Base-by-base conservation (phyloP, 2,888 invertebrate species). In the Odontomyia ornata region DNA sequence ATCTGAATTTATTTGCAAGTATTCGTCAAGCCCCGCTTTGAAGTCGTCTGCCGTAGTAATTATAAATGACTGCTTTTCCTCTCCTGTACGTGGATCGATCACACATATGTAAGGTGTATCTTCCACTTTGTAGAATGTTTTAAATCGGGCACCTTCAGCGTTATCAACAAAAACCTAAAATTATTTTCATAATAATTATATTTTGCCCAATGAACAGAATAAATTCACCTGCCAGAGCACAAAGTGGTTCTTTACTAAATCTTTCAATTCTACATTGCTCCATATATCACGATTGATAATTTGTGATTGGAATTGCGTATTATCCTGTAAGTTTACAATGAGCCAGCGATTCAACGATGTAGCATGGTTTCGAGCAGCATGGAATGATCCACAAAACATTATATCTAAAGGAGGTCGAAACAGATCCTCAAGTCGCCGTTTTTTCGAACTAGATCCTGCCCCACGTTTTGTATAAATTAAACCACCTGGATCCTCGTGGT, bases 261-360 rank as follows among this genome's bases (percentile, higher is more conserved):
- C 88, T 79, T 90, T 89, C 5, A 93, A 89, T 76, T 89, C 88
- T 60, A 85, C 84, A 80, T 90, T 89, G 15, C 91, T 89, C 93
- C 93, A 93, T 0, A 93, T 89, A 83, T 93, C 93, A 62, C 92
- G 87, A 84, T 93, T 92, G 65, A 93, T 86, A 11, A 90, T 88
- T 84, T 93, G 92, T 80, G 92, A 93, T 25, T 89, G 86, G 83
- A 93, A 93, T 21, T 76, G 52, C 15, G 43, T 1, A 28, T 76
- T 76, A 25, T 76, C 57, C 27, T 76, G 76, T 9, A 93, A 88
- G 83, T 93, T 93, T 0, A 93, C 91, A 81, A 93, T 86, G 27
- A 93, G 83, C 93, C 93, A 93, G 77, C 89, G 89, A 81, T 90
- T 90, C 18, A 88, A 85, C 2, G 15, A 13, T 80, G 89, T 87